Conservation (phyloP, 1,140 invertebrate genomes). For the Leptopilina boulardi region DNA sequence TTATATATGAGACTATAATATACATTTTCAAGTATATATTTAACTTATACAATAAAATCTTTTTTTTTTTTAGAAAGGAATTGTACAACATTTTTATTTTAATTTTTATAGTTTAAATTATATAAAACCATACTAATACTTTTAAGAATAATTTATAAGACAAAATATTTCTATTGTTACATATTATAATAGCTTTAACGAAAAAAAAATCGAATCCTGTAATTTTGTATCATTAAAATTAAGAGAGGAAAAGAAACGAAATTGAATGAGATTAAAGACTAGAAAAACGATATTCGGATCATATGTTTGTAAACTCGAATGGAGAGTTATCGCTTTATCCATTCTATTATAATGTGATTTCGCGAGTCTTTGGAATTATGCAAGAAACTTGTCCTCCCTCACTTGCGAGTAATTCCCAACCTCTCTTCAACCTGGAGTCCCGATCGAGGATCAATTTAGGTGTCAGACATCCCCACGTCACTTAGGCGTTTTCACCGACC, state of each 20-base stretch:
- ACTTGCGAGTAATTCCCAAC: constrained; percentile 37
- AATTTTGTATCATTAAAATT: background rate
- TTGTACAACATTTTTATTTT: too few relatives aligned
- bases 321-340: background rate
- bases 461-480: constrained; percentile 72
- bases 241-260: background rate
- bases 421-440: constrained; percentile 44
- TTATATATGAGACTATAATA: background rate
- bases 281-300: background rate
- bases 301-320: background rate
- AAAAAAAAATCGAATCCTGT: too few relatives aligned
- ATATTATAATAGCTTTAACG: too few relatives aligned
- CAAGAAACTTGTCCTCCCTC: constrained; percentile 58
- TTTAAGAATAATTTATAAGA: too few relatives aligned
- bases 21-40: background rate
- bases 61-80: background rate
- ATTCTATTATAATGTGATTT: constrained; percentile 57
- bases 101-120: too few relatives aligned
- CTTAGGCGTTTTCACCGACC: constrained; percentile 73
- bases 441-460: constrained; percentile 73
- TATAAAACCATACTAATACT: too few relatives aligned
- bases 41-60: background rate
- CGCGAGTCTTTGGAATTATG: constrained; percentile 63
- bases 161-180: too few relatives aligned
- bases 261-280: background rate